Conservation (phyloP, 1,140 invertebrate species). For the Caerostris extrusa region DNA sequence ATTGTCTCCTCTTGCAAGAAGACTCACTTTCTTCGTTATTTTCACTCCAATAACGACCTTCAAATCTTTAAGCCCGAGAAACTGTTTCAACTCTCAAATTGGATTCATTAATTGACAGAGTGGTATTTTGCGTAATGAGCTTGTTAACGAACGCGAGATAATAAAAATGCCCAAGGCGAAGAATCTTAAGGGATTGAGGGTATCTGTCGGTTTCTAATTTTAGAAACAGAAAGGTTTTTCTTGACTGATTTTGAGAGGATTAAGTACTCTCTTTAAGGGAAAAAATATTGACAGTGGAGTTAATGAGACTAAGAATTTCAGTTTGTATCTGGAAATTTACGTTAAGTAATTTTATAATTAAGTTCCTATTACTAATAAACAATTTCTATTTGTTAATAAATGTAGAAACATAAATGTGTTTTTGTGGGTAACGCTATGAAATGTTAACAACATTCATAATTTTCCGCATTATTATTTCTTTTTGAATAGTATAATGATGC, state of each 20-base stretch:
- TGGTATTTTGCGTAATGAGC: background rate
- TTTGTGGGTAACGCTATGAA: too few species aligned
- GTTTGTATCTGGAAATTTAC: too few species aligned
- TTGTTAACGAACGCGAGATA: background rate
- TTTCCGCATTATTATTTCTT: too few species aligned
- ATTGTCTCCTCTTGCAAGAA: too few species aligned
- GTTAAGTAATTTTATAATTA: too few species aligned
- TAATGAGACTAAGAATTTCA: too few species aligned
- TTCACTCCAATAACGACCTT: background rate
- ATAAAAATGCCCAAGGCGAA: background rate
- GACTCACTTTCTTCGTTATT: background rate
- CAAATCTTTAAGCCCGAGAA: background rate
- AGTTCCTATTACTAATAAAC: too few species aligned
- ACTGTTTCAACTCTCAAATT: background rate
- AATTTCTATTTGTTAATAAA: too few species aligned
- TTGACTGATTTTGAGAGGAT: background rate
- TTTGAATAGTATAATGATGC: too few species aligned
- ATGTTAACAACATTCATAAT: too few species aligned
- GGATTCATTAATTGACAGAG: background rate
- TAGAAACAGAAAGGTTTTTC: background rate
- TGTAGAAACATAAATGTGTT: too few species aligned
- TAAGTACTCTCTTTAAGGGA: background rate
- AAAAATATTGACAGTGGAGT: too few species aligned
- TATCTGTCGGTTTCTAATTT: background rate
- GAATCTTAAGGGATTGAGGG: background rate